These are phyloP conservation scores for Diachasma alloeum DNA, from an alignment of 1,140 invertebrate species.

Conservation along the genomic window DNA sequence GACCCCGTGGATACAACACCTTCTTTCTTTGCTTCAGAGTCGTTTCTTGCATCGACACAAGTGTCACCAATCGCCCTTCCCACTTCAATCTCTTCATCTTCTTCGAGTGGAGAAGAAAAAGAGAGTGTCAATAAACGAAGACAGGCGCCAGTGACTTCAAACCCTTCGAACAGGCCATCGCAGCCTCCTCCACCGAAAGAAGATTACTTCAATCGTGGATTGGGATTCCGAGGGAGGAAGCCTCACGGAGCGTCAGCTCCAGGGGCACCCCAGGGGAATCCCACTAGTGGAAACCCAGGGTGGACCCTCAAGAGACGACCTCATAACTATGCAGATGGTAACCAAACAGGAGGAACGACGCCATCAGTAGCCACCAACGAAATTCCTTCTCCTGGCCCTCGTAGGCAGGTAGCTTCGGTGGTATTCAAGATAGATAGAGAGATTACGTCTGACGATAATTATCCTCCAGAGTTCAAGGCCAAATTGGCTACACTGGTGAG, in stretches of 20 bases:
- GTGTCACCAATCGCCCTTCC: slow-evolving; percentile 13
- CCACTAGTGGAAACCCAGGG: slow-evolving; percentile 46
- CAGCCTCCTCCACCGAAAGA: slow-evolving; percentile 40
- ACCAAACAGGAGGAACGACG: background rate
- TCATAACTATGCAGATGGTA: slow-evolving; percentile 27
- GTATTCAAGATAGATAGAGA: slow-evolving; percentile 34
- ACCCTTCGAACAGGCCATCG: background rate
- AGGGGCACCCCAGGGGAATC: background rate
- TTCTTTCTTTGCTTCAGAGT: background rate
- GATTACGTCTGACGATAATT: slow-evolving; percentile 52
- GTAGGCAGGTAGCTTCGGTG: slow-evolving; percentile 9
- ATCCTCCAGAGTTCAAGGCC: slow-evolving; percentile 59
- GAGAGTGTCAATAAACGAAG: slow-evolving; percentile 26
- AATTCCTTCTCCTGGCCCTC: slow-evolving; percentile 28
- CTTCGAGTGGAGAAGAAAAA: background rate
- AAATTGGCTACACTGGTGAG: slow-evolving; percentile 57
- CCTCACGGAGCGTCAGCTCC: slow-evolving; percentile 18
- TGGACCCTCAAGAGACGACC: slow-evolving; percentile 56
- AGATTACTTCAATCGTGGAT: slow-evolving; percentile 57
- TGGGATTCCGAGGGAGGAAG: slow-evolving; percentile 58
- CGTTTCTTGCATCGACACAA: background rate
- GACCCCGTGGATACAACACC: background rate
- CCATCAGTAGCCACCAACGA: slow-evolving; percentile 37
- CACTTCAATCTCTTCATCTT: slow-evolving; percentile 28
- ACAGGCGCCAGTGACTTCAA: slow-evolving; percentile 21